Evolutionary conservation across 2,888 invertebrate species (phyloP), one percentile per base, ranked within the genome.

Genomic region (Alloplasta piceator): DNA sequence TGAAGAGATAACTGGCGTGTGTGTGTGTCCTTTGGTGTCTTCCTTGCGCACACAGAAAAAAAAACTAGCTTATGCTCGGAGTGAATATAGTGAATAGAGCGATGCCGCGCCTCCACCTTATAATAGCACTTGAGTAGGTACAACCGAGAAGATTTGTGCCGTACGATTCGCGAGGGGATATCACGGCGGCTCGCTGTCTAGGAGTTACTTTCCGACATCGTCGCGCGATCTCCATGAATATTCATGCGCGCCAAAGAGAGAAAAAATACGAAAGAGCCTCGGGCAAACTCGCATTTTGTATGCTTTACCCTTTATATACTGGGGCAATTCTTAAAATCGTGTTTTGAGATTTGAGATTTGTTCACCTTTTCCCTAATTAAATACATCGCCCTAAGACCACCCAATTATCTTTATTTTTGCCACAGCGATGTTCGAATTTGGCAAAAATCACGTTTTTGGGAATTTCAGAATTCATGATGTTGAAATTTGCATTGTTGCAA

Each of bases 151-250:
- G 74, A 64, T 58, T 66, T 48, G 56, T 64, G 79, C 66, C 39
- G 50, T 48, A 6, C 36, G 72, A 58, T 55, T 43, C 63, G 39
- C 67, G 56, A n/a, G 52, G 68, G 60, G 48, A 72, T 41, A 72
- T 14, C 6, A 7, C n/a, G 80, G 80, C 80, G 80, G 73, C 80
- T 81, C 70, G 80, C 80, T 74, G 80, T 81, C 80, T 81, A 73
- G 73, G 63, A 75, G 48, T 67, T 64, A 63, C 61, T n/a, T n/a
- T 64, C 41, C 43, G 41, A 50, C 76, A 46, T 55, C 67, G 60
- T 56, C 48, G 61, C 46, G 76, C 72, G 70, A 70, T 64, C 64
- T 26, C 14, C 64, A 81, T 81, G 80, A 81, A 81, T 81, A 81
- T 81, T 81, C 80, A 81, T 74, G 77, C 58, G 5, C 6, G 55